Evolutionary conservation across 1,140 invertebrate genomes (phyloP).

Genomic region (Apis florea): DNA sequence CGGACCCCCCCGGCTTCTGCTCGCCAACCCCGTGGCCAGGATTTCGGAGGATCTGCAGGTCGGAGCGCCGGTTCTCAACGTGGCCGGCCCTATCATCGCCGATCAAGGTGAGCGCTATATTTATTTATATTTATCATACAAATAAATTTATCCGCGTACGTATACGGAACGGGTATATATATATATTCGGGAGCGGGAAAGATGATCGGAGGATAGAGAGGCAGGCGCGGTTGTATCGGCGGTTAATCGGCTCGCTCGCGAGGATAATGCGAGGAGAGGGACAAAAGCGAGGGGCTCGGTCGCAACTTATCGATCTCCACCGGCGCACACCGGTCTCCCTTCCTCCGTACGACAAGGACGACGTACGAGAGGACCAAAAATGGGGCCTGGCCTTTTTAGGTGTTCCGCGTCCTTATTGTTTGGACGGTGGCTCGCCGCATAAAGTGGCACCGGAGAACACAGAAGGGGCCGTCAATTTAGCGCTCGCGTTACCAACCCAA

Average conservation of each 20-base stretch:
- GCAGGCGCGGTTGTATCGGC: too few species aligned
- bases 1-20: conserved; percentile 90
- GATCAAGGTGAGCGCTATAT: conserved; percentile 83
- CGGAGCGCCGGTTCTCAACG: conserved; percentile 88
- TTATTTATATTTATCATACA: too few species aligned
- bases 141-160: conserved; percentile 11
- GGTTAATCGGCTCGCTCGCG: conserved; percentile 29
- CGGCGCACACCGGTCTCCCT: neutral
- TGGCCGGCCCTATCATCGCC: conserved; percentile 87
- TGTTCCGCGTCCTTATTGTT: conserved; percentile 52
- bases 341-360: conserved; percentile 13
- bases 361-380: conserved; percentile 49
- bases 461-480: conserved; percentile 58
- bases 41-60: conserved; percentile 89
- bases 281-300: conserved; percentile 30
- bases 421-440: conserved; percentile 45
- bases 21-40: conserved; percentile 87
- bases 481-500: conserved; percentile 20
- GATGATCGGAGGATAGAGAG: conserved; percentile 41
- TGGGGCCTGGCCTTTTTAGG: conserved; percentile 42
- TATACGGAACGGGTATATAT: too few species aligned
- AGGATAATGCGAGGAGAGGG: conserved; percentile 35
- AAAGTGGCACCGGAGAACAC: conserved; percentile 45
- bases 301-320: conserved; percentile 43
- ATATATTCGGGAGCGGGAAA: too few species aligned